These are phyloP conservation scores for Drosophila testacea DNA, from an alignment of 2,888 invertebrate species.

Conservation along the genomic window DNA sequence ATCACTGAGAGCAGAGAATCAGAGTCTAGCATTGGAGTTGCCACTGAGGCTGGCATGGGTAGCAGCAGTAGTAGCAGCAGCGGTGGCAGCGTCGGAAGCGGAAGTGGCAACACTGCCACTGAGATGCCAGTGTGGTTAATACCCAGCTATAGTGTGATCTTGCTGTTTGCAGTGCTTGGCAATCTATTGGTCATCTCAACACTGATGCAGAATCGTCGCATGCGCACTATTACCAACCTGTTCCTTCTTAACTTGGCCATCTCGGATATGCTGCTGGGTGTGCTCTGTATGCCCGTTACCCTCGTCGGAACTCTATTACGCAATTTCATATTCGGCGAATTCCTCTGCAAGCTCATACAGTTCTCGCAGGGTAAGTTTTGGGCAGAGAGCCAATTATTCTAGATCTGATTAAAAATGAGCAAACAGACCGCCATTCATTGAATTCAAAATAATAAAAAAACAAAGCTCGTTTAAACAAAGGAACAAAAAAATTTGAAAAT, in stretches of 20 bases:
- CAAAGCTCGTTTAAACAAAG: no score
- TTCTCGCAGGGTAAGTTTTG: constrained; percentile 89
- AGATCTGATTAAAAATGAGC: no score
- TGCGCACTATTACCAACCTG: constrained; percentile 92
- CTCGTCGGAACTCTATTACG: constrained; percentile 88
- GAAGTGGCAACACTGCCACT: constrained; percentile 27
- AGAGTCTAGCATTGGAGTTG: background rate
- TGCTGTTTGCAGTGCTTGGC: constrained; percentile 91
- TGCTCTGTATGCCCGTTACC: constrained; percentile 92
- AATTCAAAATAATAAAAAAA: no score
- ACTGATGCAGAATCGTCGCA: constrained; percentile 90
- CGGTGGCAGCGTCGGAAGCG: background rate
- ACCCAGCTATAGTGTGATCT: constrained; percentile 91
- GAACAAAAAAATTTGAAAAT: no score
- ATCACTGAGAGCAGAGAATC: constrained; percentile 32
- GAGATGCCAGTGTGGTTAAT: constrained; percentile 78
- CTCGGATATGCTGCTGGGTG: constrained; percentile 90
- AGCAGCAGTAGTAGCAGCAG: background rate
- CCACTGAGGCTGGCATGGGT: no score
- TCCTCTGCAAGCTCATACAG: constrained; percentile 90
- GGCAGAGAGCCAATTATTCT: no score
- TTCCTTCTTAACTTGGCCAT: constrained; percentile 91
- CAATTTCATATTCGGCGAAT: constrained; percentile 90
- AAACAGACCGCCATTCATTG: no score
- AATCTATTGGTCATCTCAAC: constrained; percentile 93